Evolutionary conservation across 1,140 invertebrate species (phyloP), one percentile per base, ranked within the genome.

Genomic region (Drosophila varians): DNA sequence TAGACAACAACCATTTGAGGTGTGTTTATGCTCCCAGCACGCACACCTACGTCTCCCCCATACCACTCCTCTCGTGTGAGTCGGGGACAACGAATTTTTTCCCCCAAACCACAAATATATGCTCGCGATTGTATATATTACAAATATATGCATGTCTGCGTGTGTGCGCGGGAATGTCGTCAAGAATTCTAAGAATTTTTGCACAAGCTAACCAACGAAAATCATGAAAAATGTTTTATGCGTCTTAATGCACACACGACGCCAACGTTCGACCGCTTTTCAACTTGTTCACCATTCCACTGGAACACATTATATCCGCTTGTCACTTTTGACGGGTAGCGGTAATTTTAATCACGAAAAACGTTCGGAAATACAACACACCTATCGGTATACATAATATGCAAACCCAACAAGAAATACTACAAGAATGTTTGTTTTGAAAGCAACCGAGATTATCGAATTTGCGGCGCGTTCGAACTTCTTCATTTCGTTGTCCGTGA

Each of bases 101-200:
- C 56, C 45, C 16, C 38, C 8, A n/a, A 6, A 18, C 14, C 38
- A 19, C 38, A 19, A 14, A 42, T 42, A 19, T 16, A 42, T 72
- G 45, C 25, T 38, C 11, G 3, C 31, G 45, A 11, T 1, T 54
- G 49, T 64, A 43, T 71, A 31, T 64, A 71, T 69, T 14, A 19
- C 38, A 19, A 21, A 31, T 42, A 21, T 34, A 16, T 54, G 16
- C 25, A 36, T 52, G 8, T 47, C 28, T 83, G 51, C 60, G 55
- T 74, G 70, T 74, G 61, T 58, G 83, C 82, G 82, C 82, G 82
- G 82, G 82, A 87, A 87, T 87, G 82, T 87, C 87, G 79, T 64
- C 68, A 87, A 80, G 82, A 87, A 87, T 87, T 87, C 82, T 82
- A 82, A 87, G 82, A 87, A 87, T 87, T 87, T 87, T 86, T 66